Evolutionary conservation across 2,888 invertebrate species (phyloP).

Genomic region (Tricholauxania praeusta): DNA sequence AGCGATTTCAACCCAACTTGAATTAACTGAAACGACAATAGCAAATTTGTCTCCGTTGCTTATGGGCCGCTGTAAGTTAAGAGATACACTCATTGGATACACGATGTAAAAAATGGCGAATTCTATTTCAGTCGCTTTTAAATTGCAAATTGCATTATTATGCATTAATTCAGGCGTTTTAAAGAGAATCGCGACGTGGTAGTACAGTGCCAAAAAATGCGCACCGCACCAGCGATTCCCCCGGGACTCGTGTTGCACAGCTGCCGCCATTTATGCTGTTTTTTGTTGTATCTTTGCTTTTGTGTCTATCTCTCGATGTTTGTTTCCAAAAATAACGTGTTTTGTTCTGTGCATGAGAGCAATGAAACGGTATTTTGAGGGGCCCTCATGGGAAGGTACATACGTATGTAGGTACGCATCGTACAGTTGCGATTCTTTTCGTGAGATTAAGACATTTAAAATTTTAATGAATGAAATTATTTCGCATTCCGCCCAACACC

Average conservation of each 20-base stretch:
- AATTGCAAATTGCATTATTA: slow-evolving; percentile 29
- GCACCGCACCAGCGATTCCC: slow-evolving; percentile 26
- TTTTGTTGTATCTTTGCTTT: slow-evolving; percentile 8
- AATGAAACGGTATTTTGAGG: background rate
- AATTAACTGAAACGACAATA: background rate
- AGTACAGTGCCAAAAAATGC: slow-evolving; percentile 4
- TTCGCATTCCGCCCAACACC: slow-evolving; percentile 41
- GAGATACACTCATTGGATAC: background rate
- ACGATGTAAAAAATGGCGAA: background rate
- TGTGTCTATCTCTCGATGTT: slow-evolving; percentile 8
- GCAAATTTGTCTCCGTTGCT: slow-evolving; percentile 16
- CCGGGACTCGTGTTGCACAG: slow-evolving; percentile 21
- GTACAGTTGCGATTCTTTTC: slow-evolving; percentile 45
- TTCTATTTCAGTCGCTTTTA: slow-evolving; percentile 20
- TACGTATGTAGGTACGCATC: background rate
- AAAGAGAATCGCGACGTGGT: too few species aligned
- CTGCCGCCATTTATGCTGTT: slow-evolving; percentile 26
- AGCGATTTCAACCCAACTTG: background rate
- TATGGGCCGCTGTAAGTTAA: too few species aligned
- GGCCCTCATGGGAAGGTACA: background rate
- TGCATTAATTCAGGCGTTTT: slow-evolving; percentile 38
- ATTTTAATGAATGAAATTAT: slow-evolving; percentile 54
- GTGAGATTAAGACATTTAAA: slow-evolving; percentile 53
- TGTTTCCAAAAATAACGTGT: slow-evolving; percentile 27
- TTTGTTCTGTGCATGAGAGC: background rate